Conservation (phyloP, 2,113 vertebrate species). For the Mesocricetus auratus region DNA sequence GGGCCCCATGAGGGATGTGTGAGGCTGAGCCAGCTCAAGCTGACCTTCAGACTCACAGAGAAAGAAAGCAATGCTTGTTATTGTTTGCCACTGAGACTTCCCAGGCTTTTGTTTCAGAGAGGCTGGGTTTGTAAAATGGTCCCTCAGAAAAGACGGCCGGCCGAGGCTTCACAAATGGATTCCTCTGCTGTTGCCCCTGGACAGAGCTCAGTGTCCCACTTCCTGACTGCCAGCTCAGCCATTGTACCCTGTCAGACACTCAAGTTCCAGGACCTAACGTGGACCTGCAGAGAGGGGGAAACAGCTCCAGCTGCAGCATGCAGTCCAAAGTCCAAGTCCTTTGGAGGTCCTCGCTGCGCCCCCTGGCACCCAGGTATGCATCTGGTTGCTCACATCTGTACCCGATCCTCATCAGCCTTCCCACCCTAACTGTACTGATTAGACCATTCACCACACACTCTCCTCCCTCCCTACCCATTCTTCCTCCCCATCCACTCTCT, state of each 20-base stretch:
- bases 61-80: neutral
- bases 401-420: neutral
- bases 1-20: neutral
- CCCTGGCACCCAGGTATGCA: rapidly evolving
- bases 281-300: neutral
- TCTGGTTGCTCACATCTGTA: neutral
- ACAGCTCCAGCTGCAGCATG: neutral
- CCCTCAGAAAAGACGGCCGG: neutral
- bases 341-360: neutral
- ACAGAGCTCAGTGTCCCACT: neutral
- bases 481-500: neutral
- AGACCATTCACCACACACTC: too few relatives aligned
- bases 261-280: neutral
- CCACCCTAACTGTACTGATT: neutral
- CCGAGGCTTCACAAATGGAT: neutral
- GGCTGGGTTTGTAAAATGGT: neutral
- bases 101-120: neutral
- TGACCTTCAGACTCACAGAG: neutral
- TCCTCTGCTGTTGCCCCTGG: neutral
- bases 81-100: neutral
- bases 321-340: neutral
- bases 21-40: neutral
- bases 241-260: neutral
- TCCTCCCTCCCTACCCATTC: too few relatives aligned
- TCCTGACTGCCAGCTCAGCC: neutral